phyloP scores from a whole-genome alignment of 2,888 invertebrate genomes.

The Sceliomorpha sp. region DNA sequence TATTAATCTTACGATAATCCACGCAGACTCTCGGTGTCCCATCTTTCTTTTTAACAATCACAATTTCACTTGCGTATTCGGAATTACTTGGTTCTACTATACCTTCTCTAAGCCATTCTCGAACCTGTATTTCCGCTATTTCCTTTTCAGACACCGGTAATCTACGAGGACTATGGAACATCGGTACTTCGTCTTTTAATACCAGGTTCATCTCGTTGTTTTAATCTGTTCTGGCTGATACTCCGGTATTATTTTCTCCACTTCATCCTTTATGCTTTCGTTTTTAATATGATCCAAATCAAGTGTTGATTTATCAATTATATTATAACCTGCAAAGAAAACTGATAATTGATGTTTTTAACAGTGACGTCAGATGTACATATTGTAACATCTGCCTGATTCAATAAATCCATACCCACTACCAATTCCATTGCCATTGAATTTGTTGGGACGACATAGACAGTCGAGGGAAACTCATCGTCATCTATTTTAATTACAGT shows the following conservation, averaged over 20 bases:
- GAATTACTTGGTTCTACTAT: conserved; percentile 5
- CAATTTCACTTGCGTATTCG: neutral
- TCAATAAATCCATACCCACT: conserved; percentile 3
- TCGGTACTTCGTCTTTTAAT: neutral
- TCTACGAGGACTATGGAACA: conserved; percentile 3
- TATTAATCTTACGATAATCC: no score
- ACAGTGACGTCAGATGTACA: neutral
- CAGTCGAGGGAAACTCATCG: neutral
- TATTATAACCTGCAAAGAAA: conserved; percentile 6
- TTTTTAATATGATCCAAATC: conserved; percentile 1
- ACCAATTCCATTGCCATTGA: conserved; percentile 1
- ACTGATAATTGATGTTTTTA: conserved; percentile 3
- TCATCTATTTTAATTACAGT: neutral
- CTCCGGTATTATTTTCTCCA: neutral
- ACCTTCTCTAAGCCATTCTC: neutral
- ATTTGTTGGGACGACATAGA: conserved; percentile 3
- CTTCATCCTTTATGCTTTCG: neutral
- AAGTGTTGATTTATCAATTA: conserved; percentile 4
- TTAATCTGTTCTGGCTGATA: neutral
- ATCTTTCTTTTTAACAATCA: no score
- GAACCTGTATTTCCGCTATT: neutral
- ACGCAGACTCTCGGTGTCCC: no score
- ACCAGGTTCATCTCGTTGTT: conserved; percentile 3
- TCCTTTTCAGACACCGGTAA: neutral
- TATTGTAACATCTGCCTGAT: conserved; percentile 3